A percentile compares a stretch with the other conserved stretches of the same genome.
phyloP scores from a whole-genome alignment of 1,140 invertebrate genomes.

The Drosophila kurseongensis region DNA sequence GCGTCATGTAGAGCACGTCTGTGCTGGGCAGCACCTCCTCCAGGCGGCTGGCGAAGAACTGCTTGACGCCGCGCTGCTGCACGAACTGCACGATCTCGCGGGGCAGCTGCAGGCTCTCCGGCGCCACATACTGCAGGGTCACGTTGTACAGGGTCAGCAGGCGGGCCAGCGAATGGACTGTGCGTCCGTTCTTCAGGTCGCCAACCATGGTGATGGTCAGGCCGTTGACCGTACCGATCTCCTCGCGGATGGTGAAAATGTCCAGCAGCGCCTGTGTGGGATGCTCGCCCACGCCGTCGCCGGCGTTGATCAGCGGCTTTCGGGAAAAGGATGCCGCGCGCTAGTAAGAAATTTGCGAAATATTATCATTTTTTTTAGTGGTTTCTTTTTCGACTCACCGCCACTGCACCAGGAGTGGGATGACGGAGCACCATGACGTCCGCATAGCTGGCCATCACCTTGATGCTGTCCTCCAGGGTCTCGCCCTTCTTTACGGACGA shows the following conservation, averaged over 20 bases:
- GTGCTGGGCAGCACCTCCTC: slow-evolving; percentile 95
- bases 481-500: slow-evolving; percentile 99
- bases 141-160: slow-evolving; percentile 96
- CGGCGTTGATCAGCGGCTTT: slow-evolving; percentile 98
- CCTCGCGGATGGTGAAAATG: slow-evolving; percentile 99
- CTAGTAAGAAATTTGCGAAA: slow-evolving; percentile 84
- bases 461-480: slow-evolving; percentile 95
- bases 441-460: slow-evolving; percentile 93
- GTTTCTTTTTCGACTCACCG: too few relatives aligned
- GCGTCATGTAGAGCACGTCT: slow-evolving; percentile 99
- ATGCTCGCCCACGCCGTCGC: slow-evolving; percentile 99
- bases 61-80: slow-evolving; percentile 90
- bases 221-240: slow-evolving; percentile 99
- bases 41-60: slow-evolving; percentile 90
- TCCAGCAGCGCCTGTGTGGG: slow-evolving; percentile 99
- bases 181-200: slow-evolving; percentile 98
- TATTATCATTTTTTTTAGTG: too few relatives aligned
- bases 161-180: slow-evolving; percentile 98
- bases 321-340: slow-evolving; percentile 91
- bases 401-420: slow-evolving; percentile 95
- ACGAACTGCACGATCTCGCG: slow-evolving; percentile 93
- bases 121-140: slow-evolving; percentile 95
- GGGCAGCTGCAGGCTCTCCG: slow-evolving; percentile 95
- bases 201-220: slow-evolving; percentile 97
- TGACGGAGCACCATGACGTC: slow-evolving; percentile 98